Evolutionary conservation across 2,797 vertebrate genomes (phyloP), one percentile per base, ranked within the genome.

Genomic region (Oreochromis grahami): DNA sequence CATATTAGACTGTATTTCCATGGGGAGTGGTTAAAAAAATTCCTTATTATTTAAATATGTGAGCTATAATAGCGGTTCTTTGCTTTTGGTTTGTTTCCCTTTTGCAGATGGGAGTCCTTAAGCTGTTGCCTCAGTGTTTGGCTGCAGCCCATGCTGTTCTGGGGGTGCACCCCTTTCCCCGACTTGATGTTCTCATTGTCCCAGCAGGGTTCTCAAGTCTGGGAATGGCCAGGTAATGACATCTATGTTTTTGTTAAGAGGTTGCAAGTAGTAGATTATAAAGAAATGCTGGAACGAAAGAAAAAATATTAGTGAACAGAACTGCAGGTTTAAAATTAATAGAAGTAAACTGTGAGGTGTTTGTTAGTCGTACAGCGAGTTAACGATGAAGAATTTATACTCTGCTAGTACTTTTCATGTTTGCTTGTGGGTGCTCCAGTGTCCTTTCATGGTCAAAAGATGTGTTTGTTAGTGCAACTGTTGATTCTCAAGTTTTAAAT

Each of bases 141-240:
- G 96, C 96, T 50, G 98, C 98, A 78, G 98, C 98, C 58, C 92
- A 97, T 80, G 48, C 86, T 19, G 83, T 97, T 56, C 93, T 99
- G 68, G 98, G 98, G 17, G 97, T 97, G 52, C 98, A 99, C 82
- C 98, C 98, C 0, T 99, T 99, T 93, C 94, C 97, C 86, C 97
- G 98, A 76, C 96, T 99, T 76, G 98, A 99, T 90, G 90, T 99
- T 77, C 96, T 99, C 87, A 95, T 99, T 7, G 97, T 99, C 84
- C 98, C 98, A 50, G 94, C 97, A 81, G 98, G 98, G 82, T 99
- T 99, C 93, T 97, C 97, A 87, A 99, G 98, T 91, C 96, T 99
- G 55, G 98, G 98, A 90, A 99, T 99, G 98, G 98, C 98, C 94
- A 99, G 98, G 98, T 96, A 95, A 91, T 63, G 26, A 81, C 56